phyloP scores from a whole-genome alignment of 2,113 vertebrate genomes.

The Brachyhypopomus occidentalis region DNA sequence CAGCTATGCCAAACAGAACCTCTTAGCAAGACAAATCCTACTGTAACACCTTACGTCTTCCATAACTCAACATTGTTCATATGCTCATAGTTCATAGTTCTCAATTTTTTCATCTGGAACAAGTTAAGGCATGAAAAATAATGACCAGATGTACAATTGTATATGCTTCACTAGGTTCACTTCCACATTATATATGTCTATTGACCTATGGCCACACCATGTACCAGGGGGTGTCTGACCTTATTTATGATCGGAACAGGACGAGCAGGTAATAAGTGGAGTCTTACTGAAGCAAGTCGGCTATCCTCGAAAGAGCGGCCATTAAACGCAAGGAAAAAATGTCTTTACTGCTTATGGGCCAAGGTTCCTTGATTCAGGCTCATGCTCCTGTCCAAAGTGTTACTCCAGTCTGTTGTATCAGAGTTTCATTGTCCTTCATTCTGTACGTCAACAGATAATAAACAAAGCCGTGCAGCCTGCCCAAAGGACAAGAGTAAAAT shows the following conservation, averaged over 20 bases:
- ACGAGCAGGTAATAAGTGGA: conserved; percentile 29
- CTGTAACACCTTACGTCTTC: conserved; percentile 28
- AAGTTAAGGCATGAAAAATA: not conserved
- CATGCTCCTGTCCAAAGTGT: not conserved
- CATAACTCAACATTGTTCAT: conserved; percentile 28
- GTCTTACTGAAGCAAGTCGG: conserved; percentile 19
- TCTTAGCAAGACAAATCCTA: conserved; percentile 16
- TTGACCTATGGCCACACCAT: not conserved
- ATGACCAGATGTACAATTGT: not conserved
- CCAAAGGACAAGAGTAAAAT: conserved; percentile 28
- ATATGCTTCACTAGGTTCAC: not conserved
- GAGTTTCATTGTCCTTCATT: conserved; percentile 23
- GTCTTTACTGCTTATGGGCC: conserved; percentile 2
- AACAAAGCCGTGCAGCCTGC: conserved; percentile 18
- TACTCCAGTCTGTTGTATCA: not conserved
- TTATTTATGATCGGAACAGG: conserved; percentile 32
- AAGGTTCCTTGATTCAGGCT: not conserved
- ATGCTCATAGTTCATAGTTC: not conserved
- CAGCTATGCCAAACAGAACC: conserved; percentile 6
- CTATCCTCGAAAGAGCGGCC: not conserved
- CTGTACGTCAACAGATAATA: conserved; percentile 22
- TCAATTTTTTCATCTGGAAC: too few relatives aligned
- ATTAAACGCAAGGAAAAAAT: conserved; percentile 23
- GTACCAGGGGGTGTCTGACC: not conserved
- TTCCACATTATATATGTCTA: not conserved